Base-by-base conservation (phyloP, 2,797 vertebrate genomes). In the Lycodopsis pacificus region DNA sequence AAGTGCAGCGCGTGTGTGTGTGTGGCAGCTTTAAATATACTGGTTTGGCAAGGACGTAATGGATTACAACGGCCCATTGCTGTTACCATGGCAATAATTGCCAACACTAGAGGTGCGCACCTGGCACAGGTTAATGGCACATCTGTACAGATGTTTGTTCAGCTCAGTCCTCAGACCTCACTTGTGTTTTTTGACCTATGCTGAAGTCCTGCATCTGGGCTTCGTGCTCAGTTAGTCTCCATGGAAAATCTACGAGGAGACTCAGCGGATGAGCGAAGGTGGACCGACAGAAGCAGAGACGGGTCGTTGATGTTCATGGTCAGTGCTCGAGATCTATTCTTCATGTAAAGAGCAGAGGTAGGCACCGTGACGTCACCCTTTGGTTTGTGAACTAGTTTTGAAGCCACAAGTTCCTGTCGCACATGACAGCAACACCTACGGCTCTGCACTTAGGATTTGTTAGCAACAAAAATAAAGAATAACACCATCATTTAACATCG, bases 111-210 rank as follows among this genome's bases (percentile, higher is more conserved):
- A 62, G 0, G 56, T 9, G 34, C 0, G 1, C 40, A 64, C 68
- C 73, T 76, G n/a, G 10, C 30, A 15, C 19, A 25, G 12, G 61
- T 70, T 61, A 66, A 49, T 13, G 20, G 15, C n/a, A 48, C 20
- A 32, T 46, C n/a, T 72, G 58, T 20, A 34, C 22, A 73, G 38
- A 36, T 4, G 12, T 62, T 46, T 57, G 40, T 49, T 67, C 25
- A 17, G 69, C n/a, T 46, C 25, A 51, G 12, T n/a, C 32, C 25
- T 57, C 40, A 32, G 46, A 58, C 14, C 62, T 27, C 22, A 15
- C 25, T 53, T 44, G 19, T 32, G 30, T 65, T 67, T 27, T 49
- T 51, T 84, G 54, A 84, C 74, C 70, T 80, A 73, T 61, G 20
- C 11, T 20, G 20, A 38, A 20, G 42, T 25, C 14, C 42, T 59